Evolutionary conservation across 2,113 vertebrate species (phyloP), one percentile per base, ranked within the genome.

Genomic region (Pica pica): DNA sequence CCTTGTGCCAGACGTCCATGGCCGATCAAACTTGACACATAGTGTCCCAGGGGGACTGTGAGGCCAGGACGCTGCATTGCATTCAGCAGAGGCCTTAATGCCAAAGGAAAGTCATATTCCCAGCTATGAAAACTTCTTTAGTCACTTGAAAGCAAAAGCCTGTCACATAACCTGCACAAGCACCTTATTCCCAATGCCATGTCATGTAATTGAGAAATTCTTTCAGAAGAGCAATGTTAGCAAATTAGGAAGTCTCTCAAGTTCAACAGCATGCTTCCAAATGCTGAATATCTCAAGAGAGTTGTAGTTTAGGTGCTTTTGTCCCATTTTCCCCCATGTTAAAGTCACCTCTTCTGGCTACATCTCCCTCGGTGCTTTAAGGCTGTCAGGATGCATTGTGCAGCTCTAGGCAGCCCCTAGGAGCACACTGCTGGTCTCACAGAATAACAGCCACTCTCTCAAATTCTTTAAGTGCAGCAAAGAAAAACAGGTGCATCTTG

Each of bases 11-110:
- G 55, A 35, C 83, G 46, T 22, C 30, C 22, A 7, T 41, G n/a
- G 31, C 65, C 0, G 0, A n/a, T 69, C 0, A 1, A 57, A 83
- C 63, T 71, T 46, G 71, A 90, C 46, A n/a, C 2, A 0, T 22
- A 28, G 15, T 37, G 31, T 92, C 46, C 55, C 68, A 49, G 57
- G 24, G 79, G 22, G 35, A 73, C 11, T n/a, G 17, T 23, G 71
- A 73, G 35, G 8, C 50, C 37, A 50, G 80, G 46, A 77, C 75
- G 56, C 10, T 80, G 24, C 44, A 16, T n/a, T 88, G 41, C 15
- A 11, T 80, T 89, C 53, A 81, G 19, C 55, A 70, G 17, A 64
- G 33, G 4, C 55, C 31, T 46, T 92, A 77, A 57, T 87, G 39
- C 41, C n/a, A 13, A 65, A 57, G 22, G 31, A 80, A 90, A 61